These are phyloP conservation scores for Melanotaenia nigrans DNA, from an alignment of 2,797 vertebrate genomes.

Conservation along the genomic window DNA sequence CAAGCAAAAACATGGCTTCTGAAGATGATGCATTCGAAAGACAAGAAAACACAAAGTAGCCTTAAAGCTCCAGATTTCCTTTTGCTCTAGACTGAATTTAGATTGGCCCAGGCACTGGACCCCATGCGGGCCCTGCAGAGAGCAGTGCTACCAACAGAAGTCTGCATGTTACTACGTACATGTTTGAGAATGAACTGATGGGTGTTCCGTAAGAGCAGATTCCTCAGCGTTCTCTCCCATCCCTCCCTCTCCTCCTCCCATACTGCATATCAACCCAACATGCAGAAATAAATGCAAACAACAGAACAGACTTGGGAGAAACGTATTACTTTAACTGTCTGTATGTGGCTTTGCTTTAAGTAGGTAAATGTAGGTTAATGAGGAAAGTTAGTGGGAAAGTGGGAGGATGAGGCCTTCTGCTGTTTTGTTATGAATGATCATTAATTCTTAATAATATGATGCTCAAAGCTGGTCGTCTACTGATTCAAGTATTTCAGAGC, in stretches of 20 bases:
- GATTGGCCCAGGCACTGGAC: constrained; percentile 16
- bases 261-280: constrained; percentile 66
- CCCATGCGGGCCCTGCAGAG: constrained; percentile 36
- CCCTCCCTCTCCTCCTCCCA: constrained; percentile 48
- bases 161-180: constrained; percentile 31
- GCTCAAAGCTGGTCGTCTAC: constrained; percentile 26
- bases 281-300: constrained; percentile 68
- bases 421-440: constrained; percentile 45
- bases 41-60: constrained; percentile 64
- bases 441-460: constrained; percentile 65
- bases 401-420: constrained; percentile 13
- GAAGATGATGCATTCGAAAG: constrained; percentile 68
- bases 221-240: constrained; percentile 35
- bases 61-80: constrained; percentile 55
- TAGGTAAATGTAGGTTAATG: constrained; percentile 20
- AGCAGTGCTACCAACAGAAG: constrained; percentile 31
- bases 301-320: constrained; percentile 52
- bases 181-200: constrained; percentile 29
- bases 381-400: constrained; percentile 2
- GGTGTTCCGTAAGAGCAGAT: constrained; percentile 28
- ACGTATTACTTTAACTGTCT: constrained; percentile 53
- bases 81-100: constrained; percentile 47
- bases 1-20: constrained; percentile 84
- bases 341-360: constrained; percentile 27
- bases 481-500: constrained; percentile 19